phyloP scores from a whole-genome alignment of 2,113 vertebrate species.

The Manacus vitellinus region DNA sequence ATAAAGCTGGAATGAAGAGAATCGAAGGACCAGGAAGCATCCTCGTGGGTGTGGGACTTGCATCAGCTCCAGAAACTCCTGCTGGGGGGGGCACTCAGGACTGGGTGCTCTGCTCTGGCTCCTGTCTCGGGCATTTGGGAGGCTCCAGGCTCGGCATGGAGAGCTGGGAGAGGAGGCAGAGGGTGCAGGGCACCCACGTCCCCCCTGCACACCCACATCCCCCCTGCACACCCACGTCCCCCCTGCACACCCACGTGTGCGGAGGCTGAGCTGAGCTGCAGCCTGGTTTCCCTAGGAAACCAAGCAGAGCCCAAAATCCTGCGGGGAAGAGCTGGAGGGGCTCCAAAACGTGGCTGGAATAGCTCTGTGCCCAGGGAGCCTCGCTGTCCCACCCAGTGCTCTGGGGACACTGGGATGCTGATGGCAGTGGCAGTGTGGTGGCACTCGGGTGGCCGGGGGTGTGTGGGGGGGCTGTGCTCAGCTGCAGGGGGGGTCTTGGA shows the following conservation, averaged over 20 bases:
- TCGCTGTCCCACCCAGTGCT: fast-evolving
- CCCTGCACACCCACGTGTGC: background rate
- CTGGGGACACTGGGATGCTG: background rate
- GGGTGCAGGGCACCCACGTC: background rate
- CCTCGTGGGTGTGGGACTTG: background rate
- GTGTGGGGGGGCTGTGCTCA: background rate
- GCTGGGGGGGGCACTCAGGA: background rate
- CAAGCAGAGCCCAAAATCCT: background rate
- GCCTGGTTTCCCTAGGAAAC: constrained; percentile 53
- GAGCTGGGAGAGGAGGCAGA: background rate
- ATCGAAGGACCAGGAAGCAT: background rate
- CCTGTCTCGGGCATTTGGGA: fast-evolving
- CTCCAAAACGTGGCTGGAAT: background rate
- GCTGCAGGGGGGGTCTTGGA: fast-evolving
- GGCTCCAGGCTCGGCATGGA: background rate
- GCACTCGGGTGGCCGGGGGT: background rate
- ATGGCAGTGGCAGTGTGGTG: fast-evolving
- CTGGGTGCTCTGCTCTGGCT: background rate
- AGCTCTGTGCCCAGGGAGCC: fast-evolving
- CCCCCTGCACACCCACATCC: background rate
- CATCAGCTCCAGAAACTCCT: fast-evolving
- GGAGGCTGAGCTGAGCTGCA: constrained; percentile 4
- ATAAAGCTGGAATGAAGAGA: background rate
- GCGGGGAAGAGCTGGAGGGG: background rate
- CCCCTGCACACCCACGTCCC: background rate